Base-by-base conservation (phyloP, 30 jellyfish, hydroid and myxozoan species). In the Chironex yamaguchii region DNA sequence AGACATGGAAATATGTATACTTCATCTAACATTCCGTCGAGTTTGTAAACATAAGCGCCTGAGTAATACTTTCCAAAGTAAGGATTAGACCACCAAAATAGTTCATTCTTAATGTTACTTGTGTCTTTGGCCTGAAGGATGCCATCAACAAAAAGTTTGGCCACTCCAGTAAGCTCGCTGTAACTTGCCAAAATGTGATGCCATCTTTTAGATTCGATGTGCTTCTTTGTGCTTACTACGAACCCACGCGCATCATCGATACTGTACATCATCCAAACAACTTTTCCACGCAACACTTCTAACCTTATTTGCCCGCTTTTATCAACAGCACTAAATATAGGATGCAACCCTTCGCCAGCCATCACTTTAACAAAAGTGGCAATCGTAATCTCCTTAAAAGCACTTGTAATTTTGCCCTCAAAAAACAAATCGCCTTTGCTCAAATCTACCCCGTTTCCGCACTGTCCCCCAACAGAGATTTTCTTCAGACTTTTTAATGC, bases 211-310 rank as follows among this genome's bases (percentile, higher is more conserved):
- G 28, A 33, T 28, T 82, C 48, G 17, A 82, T 23, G 4, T 58
- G 32, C 11, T 25, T 11, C 28, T 49, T 26, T 4, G 92, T 67
- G 3, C 81, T 34, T 26, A 82, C 36, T 21, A 82, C 72, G 67
- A 82, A 82, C 14, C 92, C 92, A 42, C 51, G 91, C 22, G 83
- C 32, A 36, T 51, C 68, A 4, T 69, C 89, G 68, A 68, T 36
- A 35, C 51, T 82, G 62, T 82, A 82, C 73, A 82, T 62, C 92
- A 82, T 67, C 92, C 92, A 82, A 0, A 82, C 79, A 22, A 82
- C 34, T 25, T 53, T 69, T 9, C 92, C 92, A 25, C 72, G 90
- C 11, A 62, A 90, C 13, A 82, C 79, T 70, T 82, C 92, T 49
- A 82, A 62, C 34, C 92, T 36, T 1, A 82, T 23, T 69, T 82